Conservation (phyloP, 2,113 vertebrate species). For the Vimba vimba region DNA sequence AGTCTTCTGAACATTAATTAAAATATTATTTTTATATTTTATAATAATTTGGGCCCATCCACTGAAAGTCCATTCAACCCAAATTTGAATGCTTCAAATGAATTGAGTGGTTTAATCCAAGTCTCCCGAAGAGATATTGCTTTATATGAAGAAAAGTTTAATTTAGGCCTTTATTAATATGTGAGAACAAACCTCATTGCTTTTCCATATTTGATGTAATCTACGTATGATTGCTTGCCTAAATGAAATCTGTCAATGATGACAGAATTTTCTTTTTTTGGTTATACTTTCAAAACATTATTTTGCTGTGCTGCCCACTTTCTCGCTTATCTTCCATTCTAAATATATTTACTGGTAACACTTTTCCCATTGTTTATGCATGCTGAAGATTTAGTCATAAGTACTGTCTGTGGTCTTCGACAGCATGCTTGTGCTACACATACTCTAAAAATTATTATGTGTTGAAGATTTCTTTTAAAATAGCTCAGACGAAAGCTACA, state of each 20-base stretch:
- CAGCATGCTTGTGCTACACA: background rate
- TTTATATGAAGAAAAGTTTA: no score
- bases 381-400: background rate
- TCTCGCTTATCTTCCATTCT: background rate
- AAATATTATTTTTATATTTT: no score
- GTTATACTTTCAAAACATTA: background rate
- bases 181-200: background rate
- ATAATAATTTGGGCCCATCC: no score
- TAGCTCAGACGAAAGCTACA: background rate
- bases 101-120: no score
- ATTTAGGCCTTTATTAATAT: no score
- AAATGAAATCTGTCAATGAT: background rate
- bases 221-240: background rate
- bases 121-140: no score
- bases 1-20: no score
- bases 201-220: background rate
- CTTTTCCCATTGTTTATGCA: background rate
- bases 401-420: background rate
- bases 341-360: background rate
- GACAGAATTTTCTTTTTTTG: background rate
- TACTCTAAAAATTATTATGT: background rate
- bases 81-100: no score
- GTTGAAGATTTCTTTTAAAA: background rate
- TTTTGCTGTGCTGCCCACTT: background rate
- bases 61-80: no score